A percentile compares a stretch with the other conserved stretches of the same genome.
These are phyloP conservation scores for Agelaius tricolor DNA, from an alignment of 2,113 vertebrate species.

Conservation along the genomic window DNA sequence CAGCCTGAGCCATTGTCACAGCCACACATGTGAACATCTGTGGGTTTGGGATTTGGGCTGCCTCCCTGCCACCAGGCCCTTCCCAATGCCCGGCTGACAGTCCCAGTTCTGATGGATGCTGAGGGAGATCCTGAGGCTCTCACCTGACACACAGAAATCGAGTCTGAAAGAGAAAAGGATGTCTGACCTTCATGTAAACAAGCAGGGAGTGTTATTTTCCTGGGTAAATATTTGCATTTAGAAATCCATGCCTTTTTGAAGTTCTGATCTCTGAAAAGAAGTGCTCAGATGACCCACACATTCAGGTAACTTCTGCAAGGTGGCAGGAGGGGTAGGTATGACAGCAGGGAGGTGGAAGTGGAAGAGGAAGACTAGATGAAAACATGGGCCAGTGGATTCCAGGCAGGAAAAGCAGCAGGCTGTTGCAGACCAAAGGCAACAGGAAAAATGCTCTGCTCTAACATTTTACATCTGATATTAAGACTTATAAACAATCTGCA, in stretches of 20 bases:
- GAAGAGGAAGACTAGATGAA: background rate
- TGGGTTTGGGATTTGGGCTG: background rate
- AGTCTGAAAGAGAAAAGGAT: background rate
- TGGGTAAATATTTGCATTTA: background rate
- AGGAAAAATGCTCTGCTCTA: background rate
- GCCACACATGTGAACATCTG: fast-evolving
- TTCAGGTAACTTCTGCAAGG: background rate
- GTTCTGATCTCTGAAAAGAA: background rate
- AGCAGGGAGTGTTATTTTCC: background rate
- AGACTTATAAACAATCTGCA: background rate
- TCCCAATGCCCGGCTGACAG: fast-evolving
- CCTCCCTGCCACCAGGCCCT: background rate
- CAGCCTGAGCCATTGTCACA: fast-evolving
- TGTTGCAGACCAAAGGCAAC: background rate
- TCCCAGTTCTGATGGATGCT: background rate
- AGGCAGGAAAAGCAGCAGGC: background rate
- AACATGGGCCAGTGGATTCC: background rate
- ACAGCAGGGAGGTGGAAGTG: background rate
- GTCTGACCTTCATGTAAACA: background rate
- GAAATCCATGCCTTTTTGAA: background rate
- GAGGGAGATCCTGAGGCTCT: background rate
- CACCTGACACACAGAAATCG: fast-evolving
- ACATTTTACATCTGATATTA: background rate
- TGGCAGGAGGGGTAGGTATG: background rate
- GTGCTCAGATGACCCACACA: background rate